Conservation (phyloP, 2,113 vertebrate genomes). For the Lepisosteus oculatus region DNA sequence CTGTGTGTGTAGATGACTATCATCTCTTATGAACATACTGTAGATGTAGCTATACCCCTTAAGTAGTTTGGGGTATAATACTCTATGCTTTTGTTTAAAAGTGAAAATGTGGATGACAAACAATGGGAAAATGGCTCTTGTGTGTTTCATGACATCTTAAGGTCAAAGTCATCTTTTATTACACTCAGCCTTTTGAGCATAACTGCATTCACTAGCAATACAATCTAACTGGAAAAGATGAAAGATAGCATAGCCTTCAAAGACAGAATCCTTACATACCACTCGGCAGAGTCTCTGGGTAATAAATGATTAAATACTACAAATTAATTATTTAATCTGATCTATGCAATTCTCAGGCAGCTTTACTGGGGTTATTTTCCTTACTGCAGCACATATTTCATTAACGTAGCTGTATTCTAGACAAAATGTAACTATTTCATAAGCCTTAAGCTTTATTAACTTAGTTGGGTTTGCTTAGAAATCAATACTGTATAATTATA, state of each 20-base stretch:
- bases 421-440: constrained; percentile 15
- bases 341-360: constrained; percentile 23
- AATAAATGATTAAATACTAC: constrained; percentile 34
- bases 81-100: too few relatives aligned
- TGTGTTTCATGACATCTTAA: background rate
- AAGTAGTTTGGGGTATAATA: too few relatives aligned
- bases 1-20: too few relatives aligned
- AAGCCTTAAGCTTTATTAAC: background rate
- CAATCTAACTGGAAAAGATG: constrained; percentile 18
- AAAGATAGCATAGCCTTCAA: constrained; percentile 20
- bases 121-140: too few relatives aligned
- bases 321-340: constrained; percentile 38
- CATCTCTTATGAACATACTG: too few relatives aligned
- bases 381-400: constrained; percentile 6
- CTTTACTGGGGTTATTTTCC: constrained; percentile 14
- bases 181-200: background rate
- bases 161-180: constrained; percentile 1
- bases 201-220: constrained; percentile 10
- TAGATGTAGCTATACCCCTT: too few relatives aligned
- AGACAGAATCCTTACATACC: constrained; percentile 8
- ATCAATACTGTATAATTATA: too few relatives aligned
- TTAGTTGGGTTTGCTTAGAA: too few relatives aligned
- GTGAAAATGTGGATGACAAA: too few relatives aligned
- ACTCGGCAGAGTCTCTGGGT: constrained; percentile 10
- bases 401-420: constrained; percentile 22